Evolutionary conservation across 2,797 vertebrate species (phyloP).

Genomic region (Perodicticus potto): DNA sequence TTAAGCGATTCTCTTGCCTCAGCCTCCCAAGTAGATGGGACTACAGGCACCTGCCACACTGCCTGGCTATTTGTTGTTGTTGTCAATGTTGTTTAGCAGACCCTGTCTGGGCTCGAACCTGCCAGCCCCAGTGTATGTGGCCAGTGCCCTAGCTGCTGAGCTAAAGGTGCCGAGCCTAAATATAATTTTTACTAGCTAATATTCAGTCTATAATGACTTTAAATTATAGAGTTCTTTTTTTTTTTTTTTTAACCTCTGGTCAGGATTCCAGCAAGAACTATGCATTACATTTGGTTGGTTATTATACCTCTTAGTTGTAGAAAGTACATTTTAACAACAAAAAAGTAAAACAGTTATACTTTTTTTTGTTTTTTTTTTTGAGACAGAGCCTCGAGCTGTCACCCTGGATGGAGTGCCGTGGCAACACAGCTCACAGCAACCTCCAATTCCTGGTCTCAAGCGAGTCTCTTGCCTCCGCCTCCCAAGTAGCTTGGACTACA

Average conservation of each 20-base stretch:
- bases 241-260: background rate
- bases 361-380: background rate
- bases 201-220: background rate
- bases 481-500: no score
- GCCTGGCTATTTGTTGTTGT: no score
- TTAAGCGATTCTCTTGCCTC: background rate
- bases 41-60: no score
- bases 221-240: background rate
- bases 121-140: no score
- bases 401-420: no score
- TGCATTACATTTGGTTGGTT: background rate
- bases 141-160: background rate
- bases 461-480: no score
- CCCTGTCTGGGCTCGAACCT: no score
- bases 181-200: conserved; percentile 32
- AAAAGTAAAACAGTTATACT: background rate
- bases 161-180: background rate
- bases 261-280: background rate
- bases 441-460: no score
- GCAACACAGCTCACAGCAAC: no score
- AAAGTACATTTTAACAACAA: conserved; percentile 34
- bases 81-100: no score
- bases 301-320: background rate
- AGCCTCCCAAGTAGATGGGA: no score
- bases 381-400: no score